Conservation (phyloP, 1,140 invertebrate species). For the Holotrichia oblita region DNA sequence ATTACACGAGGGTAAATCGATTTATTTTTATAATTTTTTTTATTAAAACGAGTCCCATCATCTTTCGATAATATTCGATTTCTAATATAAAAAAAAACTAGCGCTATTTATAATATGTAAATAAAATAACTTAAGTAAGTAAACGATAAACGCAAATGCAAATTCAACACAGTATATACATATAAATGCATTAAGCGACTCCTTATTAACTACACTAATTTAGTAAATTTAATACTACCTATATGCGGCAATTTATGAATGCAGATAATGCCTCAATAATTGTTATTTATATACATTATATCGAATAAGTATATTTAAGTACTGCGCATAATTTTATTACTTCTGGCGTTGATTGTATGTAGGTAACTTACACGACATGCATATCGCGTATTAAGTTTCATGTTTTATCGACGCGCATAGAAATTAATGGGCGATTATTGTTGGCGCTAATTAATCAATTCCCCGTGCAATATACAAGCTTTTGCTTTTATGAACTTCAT, state of each 20-base stretch:
- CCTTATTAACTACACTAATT: too few species aligned
- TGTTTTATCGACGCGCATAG: neutral
- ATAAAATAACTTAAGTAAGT: neutral
- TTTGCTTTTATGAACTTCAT: neutral
- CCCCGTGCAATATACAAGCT: neutral
- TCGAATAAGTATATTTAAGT: too few species aligned
- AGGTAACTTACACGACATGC: neutral
- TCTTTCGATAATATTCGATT: neutral
- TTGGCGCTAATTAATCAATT: slow-evolving; percentile 5
- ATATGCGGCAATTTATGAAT: neutral
- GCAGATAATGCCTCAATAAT: neutral
- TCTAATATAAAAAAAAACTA: neutral
- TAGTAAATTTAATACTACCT: too few species aligned
- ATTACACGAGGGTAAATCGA: neutral
- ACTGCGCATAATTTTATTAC: neutral
- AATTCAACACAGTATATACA: too few species aligned
- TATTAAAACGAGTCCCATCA: neutral
- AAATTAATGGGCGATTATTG: neutral
- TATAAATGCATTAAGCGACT: too few species aligned
- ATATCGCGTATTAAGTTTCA: neutral
- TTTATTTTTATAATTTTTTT: neutral
- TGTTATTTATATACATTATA: neutral
- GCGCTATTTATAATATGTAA: neutral
- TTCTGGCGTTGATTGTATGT: neutral
- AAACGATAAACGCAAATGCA: too few species aligned